Percentiles rank a stretch among this genome's conserved stretches.
phyloP scores from a whole-genome alignment of 92 coral and sea anemone species.

The Blastomussa wellsi region DNA sequence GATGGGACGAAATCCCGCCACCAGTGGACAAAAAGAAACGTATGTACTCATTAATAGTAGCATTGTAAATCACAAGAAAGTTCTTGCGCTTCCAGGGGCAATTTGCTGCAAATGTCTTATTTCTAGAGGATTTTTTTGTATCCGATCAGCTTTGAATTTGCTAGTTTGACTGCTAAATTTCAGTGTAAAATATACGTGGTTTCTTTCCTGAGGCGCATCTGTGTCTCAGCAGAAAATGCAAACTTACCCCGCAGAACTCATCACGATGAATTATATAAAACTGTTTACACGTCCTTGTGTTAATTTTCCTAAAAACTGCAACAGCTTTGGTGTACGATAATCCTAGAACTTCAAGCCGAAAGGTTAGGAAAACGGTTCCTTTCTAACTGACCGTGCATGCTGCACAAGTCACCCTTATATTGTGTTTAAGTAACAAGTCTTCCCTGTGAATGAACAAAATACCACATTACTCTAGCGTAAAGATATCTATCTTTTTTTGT shows the following conservation, averaged over 20 bases:
- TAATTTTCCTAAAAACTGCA: neutral
- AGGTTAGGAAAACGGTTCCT: neutral
- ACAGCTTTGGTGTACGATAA: neutral
- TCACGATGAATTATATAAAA: neutral
- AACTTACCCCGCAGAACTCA: neutral
- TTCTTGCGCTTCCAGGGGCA: neutral
- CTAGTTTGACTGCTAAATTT: too few relatives aligned
- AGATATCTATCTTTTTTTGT: neutral
- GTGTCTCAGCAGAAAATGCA: neutral
- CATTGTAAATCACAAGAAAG: neutral
- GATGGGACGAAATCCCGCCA: slow-evolving; percentile 99
- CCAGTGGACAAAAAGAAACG: slow-evolving; percentile 98
- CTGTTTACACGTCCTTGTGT: neutral
- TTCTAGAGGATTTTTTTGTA: neutral
- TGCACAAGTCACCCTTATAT: neutral
- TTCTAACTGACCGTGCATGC: neutral
- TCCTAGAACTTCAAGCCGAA: neutral
- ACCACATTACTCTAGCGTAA: neutral
- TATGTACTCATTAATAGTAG: slow-evolving; percentile 37
- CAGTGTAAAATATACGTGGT: neutral
- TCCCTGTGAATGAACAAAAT: neutral
- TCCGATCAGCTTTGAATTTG: neutral
- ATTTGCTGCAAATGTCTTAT: neutral
- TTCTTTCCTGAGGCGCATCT: neutral
- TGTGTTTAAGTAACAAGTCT: neutral